Evolutionary conservation across 2,797 vertebrate genomes (phyloP).

Genomic region (Sandelia bainsii): DNA sequence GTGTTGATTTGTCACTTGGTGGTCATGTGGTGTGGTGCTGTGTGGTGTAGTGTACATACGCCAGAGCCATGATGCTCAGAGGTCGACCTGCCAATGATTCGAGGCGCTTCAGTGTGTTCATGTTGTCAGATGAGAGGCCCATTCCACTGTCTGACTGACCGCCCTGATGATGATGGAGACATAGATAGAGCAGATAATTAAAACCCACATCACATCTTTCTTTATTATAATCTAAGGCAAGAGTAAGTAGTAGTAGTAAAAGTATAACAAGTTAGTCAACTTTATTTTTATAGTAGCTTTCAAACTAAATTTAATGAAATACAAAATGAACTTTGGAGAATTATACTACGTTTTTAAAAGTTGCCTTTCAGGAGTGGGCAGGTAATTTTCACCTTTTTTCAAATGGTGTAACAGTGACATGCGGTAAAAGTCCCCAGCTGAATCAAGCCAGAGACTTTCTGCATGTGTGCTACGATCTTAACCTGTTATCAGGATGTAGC

Average conservation of each 20-base stretch:
- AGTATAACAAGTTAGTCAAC: not conserved
- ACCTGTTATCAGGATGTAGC: too few species aligned
- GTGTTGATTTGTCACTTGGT: constrained; percentile 43
- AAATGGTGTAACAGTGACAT: too few species aligned
- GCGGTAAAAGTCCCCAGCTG: too few species aligned
- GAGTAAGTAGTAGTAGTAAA: not conserved
- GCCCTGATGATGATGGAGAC: constrained; percentile 76
- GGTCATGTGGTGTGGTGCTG: constrained; percentile 1
- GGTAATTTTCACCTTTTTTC: too few species aligned
- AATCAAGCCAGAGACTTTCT: too few species aligned
- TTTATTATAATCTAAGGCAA: not conserved
- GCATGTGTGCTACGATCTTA: too few species aligned
- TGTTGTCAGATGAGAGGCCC: constrained; percentile 90
- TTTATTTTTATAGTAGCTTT: not conserved
- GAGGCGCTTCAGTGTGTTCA: constrained; percentile 88
- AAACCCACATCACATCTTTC: not conserved
- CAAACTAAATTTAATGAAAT: too few species aligned
- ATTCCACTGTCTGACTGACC: constrained; percentile 91
- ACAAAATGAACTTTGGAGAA: too few species aligned
- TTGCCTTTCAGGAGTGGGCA: too few species aligned
- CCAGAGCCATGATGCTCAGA: constrained; percentile 91
- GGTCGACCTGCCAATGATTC: constrained; percentile 89
- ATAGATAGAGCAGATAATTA: constrained; percentile 22
- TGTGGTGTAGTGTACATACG: constrained; percentile 84
- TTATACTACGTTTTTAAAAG: too few species aligned